A percentile compares a stretch with the other conserved stretches of the same genome.
Evolutionary conservation across 2,888 invertebrate species (phyloP).

Genomic region (Nymphalis polychloros): DNA sequence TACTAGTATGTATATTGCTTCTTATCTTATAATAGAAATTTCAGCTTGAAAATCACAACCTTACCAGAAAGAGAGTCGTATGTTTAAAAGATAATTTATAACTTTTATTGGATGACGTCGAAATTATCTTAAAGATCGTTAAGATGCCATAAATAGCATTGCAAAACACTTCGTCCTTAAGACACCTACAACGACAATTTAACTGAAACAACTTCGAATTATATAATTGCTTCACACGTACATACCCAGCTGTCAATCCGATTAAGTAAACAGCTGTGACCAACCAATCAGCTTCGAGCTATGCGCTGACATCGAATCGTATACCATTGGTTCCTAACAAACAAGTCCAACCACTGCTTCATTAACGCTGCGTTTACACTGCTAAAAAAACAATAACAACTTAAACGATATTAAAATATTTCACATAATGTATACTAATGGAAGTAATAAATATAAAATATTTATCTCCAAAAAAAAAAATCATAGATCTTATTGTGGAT

Average conservation of each 20-base stretch:
- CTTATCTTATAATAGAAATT: too few relatives aligned
- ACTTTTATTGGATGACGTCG: too few relatives aligned
- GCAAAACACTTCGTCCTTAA: neutral
- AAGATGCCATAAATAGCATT: too few relatives aligned
- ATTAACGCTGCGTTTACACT: conserved; percentile 26
- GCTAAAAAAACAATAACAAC: neutral
- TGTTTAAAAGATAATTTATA: too few relatives aligned
- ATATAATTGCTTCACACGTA: conserved; percentile 27
- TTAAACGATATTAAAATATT: neutral
- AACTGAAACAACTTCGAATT: conserved; percentile 14
- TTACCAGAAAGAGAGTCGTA: too few relatives aligned
- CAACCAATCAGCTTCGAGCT: conserved; percentile 20
- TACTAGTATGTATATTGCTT: too few relatives aligned
- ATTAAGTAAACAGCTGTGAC: conserved; percentile 27
- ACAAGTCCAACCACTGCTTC: conserved; percentile 29
- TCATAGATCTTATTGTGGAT: too few relatives aligned
- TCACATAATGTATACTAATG: too few relatives aligned
- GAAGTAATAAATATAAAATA: too few relatives aligned
- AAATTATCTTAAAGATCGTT: too few relatives aligned
- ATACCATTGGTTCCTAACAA: conserved; percentile 31
- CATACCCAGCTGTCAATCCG: conserved; percentile 28
- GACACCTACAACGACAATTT: conserved; percentile 9
- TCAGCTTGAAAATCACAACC: too few relatives aligned
- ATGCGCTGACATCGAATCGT: conserved; percentile 26
- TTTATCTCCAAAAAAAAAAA: too few relatives aligned